phyloP scores from a whole-genome alignment of 2,797 vertebrate genomes.

The Hoplostethus mediterraneus region DNA sequence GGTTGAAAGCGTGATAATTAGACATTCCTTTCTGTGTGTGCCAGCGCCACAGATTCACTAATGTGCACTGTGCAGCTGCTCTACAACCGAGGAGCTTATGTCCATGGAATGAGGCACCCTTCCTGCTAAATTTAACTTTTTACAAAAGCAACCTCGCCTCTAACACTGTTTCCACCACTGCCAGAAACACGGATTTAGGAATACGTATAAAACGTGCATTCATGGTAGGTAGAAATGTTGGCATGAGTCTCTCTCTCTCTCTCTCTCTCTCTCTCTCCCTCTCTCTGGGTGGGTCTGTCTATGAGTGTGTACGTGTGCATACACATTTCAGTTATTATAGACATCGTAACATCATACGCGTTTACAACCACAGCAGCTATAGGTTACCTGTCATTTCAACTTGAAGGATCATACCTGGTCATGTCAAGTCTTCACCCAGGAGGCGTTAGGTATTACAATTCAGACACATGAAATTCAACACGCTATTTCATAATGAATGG shows the following conservation, averaged over 20 bases:
- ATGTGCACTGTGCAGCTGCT: constrained; percentile 66
- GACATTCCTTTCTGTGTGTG: constrained; percentile 76
- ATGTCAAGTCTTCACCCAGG: constrained; percentile 32
- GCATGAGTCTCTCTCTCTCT: constrained; percentile 26
- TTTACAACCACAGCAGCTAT: neutral
- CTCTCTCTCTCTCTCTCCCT: constrained; percentile 15
- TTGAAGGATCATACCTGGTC: constrained; percentile 7
- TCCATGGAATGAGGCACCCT: constrained; percentile 57
- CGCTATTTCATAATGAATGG: neutral
- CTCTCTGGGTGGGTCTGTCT: neutral
- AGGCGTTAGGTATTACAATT: constrained; percentile 25
- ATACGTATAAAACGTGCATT: constrained; percentile 43
- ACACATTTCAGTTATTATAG: neutral
- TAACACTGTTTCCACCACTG: constrained; percentile 43
- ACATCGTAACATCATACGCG: neutral
- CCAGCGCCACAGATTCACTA: constrained; percentile 76
- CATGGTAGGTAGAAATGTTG: constrained; percentile 41
- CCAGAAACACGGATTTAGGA: constrained; percentile 60
- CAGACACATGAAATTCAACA: neutral
- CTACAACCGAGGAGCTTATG: constrained; percentile 64
- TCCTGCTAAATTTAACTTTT: constrained; percentile 71
- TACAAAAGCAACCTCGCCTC: constrained; percentile 56
- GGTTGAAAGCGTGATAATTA: constrained; percentile 81
- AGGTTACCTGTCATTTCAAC: constrained; percentile 4
- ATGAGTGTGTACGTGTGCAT: neutral